These are phyloP conservation scores for Portevinia maculata DNA, from an alignment of 2,888 invertebrate species.

Conservation along the genomic window DNA sequence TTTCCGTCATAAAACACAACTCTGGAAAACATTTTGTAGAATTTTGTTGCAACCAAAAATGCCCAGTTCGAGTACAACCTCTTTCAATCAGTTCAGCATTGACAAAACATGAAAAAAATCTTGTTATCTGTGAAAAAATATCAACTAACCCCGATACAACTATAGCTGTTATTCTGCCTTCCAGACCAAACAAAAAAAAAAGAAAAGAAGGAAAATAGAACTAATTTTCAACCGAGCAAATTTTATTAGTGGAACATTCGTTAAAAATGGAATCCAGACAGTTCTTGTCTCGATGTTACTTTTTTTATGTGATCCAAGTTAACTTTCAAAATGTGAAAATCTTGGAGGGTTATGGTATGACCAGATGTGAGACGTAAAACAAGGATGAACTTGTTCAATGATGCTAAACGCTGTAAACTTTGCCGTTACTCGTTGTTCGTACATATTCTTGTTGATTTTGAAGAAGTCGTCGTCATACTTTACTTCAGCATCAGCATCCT, in stretches of 20 bases:
- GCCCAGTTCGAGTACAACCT: too few relatives aligned
- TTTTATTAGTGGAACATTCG: slow-evolving; percentile 40
- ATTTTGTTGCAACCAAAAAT: too few relatives aligned
- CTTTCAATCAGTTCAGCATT: too few relatives aligned
- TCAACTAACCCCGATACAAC: too few relatives aligned
- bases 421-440: slow-evolving; percentile 13
- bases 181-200: background rate
- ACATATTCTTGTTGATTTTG: slow-evolving; percentile 32
- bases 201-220: slow-evolving; percentile 21
- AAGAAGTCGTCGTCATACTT: slow-evolving; percentile 1
- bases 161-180: too few relatives aligned
- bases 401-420: slow-evolving; percentile 46
- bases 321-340: background rate
- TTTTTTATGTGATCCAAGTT: too few relatives aligned
- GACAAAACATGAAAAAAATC: too few relatives aligned
- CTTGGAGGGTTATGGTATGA: slow-evolving; percentile 5
- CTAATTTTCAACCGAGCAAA: slow-evolving; percentile 47
- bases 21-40: too few relatives aligned
- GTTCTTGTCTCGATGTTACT: background rate
- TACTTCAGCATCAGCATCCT: background rate
- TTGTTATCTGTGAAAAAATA: too few relatives aligned
- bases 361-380: slow-evolving; percentile 19
- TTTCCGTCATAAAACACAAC: too few relatives aligned
- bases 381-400: slow-evolving; percentile 67
- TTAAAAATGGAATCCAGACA: slow-evolving; percentile 42